A percentile compares a stretch with the other conserved stretches of the same genome.
Evolutionary conservation across 2,888 invertebrate species (phyloP).

Genomic region (Tetragonisca angustula): DNA sequence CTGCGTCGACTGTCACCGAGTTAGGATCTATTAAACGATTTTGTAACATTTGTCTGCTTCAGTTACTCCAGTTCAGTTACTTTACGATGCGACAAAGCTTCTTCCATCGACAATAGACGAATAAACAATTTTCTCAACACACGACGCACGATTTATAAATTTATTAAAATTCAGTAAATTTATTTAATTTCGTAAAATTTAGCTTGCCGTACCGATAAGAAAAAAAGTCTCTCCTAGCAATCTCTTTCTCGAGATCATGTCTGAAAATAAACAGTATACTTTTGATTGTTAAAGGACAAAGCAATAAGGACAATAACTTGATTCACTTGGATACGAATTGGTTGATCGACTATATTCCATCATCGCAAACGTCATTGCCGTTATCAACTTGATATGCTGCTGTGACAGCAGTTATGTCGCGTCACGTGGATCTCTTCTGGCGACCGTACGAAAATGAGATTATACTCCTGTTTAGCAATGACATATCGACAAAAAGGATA

Average conservation of each 20-base stretch:
- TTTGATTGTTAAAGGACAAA: neutral
- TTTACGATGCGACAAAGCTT: neutral
- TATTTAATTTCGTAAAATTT: neutral
- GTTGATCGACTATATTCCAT: conserved; percentile 42
- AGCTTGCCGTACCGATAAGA: neutral
- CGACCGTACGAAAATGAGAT: conserved; percentile 58
- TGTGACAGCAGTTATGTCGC: conserved; percentile 50
- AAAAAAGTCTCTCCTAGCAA: too few relatives aligned
- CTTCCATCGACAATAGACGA: neutral
- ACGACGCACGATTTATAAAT: neutral
- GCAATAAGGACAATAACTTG: neutral
- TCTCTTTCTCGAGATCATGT: too few relatives aligned
- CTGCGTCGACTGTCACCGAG: neutral
- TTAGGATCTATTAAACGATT: neutral
- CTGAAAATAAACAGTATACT: neutral
- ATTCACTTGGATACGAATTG: conserved; percentile 22
- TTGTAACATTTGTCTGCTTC: neutral
- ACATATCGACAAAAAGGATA: conserved; percentile 56
- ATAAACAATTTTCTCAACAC: neutral
- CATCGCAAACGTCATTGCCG: conserved; percentile 58
- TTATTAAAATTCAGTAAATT: neutral
- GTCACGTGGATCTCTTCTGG: conserved; percentile 59
- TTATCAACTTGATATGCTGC: conserved; percentile 58
- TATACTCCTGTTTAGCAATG: conserved; percentile 56
- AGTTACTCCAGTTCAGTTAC: neutral